A percentile compares a stretch with the other conserved stretches of the same genome.
Conservation (phyloP, 2,113 vertebrate genomes). For the Forbesichthys papilliferus region DNA sequence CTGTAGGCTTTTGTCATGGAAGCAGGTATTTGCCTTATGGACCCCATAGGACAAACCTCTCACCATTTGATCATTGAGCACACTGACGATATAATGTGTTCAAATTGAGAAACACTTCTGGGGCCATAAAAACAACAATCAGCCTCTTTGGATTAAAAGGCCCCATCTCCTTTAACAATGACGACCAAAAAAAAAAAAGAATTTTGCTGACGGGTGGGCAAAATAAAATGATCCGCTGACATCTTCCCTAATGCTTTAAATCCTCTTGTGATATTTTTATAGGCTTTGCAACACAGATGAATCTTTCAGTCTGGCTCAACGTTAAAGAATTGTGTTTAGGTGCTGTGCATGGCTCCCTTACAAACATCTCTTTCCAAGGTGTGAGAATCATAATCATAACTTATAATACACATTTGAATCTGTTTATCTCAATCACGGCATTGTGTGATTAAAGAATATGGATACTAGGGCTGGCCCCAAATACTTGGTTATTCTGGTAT, state of each 20-base stretch:
- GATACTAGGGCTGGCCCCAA: background rate
- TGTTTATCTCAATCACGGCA: background rate
- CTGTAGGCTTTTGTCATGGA: constrained; percentile 18
- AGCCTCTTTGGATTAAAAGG: constrained; percentile 68
- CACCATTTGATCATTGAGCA: constrained; percentile 42
- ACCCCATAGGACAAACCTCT: constrained; percentile 38
- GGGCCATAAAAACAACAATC: constrained; percentile 72
- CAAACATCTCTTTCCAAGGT: constrained; percentile 6
- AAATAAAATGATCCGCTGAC: constrained; percentile 65
- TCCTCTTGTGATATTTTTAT: constrained; percentile 67
- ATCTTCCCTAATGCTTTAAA: constrained; percentile 64
- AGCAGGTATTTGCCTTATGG: constrained; percentile 8
- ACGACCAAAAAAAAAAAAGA: constrained; percentile 32
- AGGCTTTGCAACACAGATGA: constrained; percentile 49
- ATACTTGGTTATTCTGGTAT: too few relatives aligned
- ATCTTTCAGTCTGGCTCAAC: constrained; percentile 20
- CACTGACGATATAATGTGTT: constrained; percentile 60
- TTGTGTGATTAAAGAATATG: background rate
- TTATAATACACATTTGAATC: background rate
- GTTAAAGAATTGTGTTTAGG: constrained; percentile 33
- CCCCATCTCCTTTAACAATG: constrained; percentile 67
- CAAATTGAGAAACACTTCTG: constrained; percentile 67
- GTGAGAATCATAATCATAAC: background rate
- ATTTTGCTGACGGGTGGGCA: constrained; percentile 52
- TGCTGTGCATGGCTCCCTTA: background rate